phyloP scores from a whole-genome alignment of 2,113 vertebrate species.

The Odontesthes bonariensis region DNA sequence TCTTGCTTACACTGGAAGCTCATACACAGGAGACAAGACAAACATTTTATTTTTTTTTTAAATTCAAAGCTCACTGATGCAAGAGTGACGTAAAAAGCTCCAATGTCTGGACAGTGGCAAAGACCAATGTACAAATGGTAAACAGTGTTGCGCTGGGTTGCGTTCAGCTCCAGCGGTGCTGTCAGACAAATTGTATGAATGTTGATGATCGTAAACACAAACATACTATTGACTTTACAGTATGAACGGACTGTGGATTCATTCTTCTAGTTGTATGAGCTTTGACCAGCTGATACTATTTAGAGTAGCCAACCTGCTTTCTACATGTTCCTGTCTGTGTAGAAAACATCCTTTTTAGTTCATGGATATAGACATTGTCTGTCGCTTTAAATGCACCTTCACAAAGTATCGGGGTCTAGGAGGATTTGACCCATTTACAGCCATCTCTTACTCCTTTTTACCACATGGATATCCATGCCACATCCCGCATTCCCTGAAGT shows the following conservation, averaged over 20 bases:
- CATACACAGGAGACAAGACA: conserved; percentile 52
- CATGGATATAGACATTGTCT: conserved; percentile 37
- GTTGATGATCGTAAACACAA: conserved; percentile 42
- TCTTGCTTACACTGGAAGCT: conserved; percentile 32
- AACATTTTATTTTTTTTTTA: conserved; percentile 61
- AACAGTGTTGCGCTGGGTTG: conserved; percentile 68
- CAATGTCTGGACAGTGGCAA: conserved; percentile 51
- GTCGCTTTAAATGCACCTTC: conserved; percentile 46
- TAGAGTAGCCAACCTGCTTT: neutral
- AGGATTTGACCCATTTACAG: conserved; percentile 66
- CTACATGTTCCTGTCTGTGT: neutral
- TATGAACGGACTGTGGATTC: neutral
- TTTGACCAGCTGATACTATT: neutral
- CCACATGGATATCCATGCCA: conserved; percentile 38
- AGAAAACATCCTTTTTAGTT: neutral
- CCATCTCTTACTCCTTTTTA: conserved; percentile 10
- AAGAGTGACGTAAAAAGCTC: conserved; percentile 70
- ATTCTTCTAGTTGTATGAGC: neutral
- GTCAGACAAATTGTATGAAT: conserved; percentile 43
- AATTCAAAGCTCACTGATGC: conserved; percentile 75
- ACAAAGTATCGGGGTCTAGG: conserved; percentile 38
- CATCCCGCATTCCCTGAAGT: conserved; percentile 53
- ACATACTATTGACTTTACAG: neutral
- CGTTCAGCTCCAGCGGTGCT: conserved; percentile 28
- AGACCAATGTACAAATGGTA: conserved; percentile 59